phyloP scores from a whole-genome alignment of 2,797 vertebrate genomes.

The Potorous gilbertii region DNA sequence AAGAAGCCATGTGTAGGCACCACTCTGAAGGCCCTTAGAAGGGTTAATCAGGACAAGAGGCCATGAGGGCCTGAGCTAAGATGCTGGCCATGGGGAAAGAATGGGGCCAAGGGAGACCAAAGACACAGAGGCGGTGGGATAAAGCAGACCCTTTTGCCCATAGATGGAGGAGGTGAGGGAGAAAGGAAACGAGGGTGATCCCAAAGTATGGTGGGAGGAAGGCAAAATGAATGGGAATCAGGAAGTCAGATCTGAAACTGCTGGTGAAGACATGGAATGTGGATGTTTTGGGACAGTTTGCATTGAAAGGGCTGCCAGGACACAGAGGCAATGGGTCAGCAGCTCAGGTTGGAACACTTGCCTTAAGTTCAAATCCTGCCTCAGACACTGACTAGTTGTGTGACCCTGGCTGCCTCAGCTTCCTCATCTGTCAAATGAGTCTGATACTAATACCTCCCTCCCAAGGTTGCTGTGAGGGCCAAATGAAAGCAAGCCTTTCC shows the following conservation, averaged over 20 bases:
- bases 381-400: not conserved
- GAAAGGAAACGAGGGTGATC: not conserved
- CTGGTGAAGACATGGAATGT: not conserved
- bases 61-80: not conserved
- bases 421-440: not conserved
- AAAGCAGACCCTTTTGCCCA: not conserved
- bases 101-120: too few relatives aligned
- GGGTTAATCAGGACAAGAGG: not conserved
- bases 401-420: not conserved
- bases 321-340: not conserved
- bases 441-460: not conserved
- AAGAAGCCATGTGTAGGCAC: not conserved
- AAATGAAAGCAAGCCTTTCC: not conserved
- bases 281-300: not conserved
- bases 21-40: not conserved
- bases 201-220: slow-evolving; percentile 26
- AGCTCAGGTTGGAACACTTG: not conserved
- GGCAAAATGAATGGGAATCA: slow-evolving; percentile 14
- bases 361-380: not conserved
- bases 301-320: not conserved
- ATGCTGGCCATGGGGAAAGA: not conserved
- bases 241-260: not conserved
- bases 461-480: not conserved
- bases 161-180: not conserved
- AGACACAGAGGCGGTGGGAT: not conserved